Conservation (phyloP, 2,113 vertebrate genomes). For the Apodemus sylvaticus region DNA sequence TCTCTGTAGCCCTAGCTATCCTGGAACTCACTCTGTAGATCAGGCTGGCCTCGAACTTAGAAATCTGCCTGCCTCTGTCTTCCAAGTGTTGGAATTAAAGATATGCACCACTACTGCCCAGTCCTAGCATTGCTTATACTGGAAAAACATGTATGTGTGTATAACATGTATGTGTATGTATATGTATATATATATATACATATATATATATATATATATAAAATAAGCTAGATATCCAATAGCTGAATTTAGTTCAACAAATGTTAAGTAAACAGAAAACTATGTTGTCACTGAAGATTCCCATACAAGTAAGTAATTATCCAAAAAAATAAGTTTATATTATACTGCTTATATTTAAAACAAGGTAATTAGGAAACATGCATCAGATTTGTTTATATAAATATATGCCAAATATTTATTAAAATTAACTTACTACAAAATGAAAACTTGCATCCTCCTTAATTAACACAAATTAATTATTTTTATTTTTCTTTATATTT, state of each 20-base stretch:
- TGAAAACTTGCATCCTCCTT: neutral
- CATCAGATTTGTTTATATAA: neutral
- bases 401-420: conserved; percentile 45
- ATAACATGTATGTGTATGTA: neutral
- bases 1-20: no score
- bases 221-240: conserved; percentile 25
- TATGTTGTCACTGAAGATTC: neutral
- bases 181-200: neutral
- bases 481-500: neutral
- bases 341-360: neutral
- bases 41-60: no score
- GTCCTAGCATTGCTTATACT: neutral
- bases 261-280: neutral
- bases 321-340: conserved; percentile 40
- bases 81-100: no score
- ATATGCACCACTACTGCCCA: no score
- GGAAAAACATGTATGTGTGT: neutral
- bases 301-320: neutral
- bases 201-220: neutral
- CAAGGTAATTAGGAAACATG: neutral
- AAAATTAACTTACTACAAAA: conserved; percentile 43
- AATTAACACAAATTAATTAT: conserved; percentile 23
- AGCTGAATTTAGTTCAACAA: conserved; percentile 31
- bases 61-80: no score
- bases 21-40: no score